These are phyloP conservation scores for Caenorhabditis sulstoni DNA, from an alignment of 2,888 invertebrate genomes.

Conservation along the genomic window DNA sequence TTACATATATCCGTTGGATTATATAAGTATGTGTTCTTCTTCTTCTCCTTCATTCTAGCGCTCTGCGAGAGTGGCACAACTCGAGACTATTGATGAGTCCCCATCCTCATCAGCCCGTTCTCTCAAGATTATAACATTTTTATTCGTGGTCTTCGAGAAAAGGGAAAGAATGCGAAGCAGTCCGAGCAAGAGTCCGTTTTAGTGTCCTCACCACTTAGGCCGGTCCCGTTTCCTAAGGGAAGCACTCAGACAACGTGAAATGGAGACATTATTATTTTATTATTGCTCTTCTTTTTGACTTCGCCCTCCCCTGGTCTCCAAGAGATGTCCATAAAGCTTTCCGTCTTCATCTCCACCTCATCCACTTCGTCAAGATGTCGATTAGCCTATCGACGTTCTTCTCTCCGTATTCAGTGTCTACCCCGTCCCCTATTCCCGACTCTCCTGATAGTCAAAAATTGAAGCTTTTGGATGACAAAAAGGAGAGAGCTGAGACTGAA, in stretches of 20 bases:
- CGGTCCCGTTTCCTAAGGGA: no score
- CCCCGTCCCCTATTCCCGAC: conserved; percentile 1
- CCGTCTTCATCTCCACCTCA: neutral
- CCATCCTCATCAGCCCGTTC: no score
- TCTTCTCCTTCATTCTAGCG: neutral
- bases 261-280: conserved; percentile 2
- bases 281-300: conserved; percentile 1
- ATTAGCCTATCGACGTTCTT: neutral
- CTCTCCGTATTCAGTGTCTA: neutral
- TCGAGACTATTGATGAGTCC: no score
- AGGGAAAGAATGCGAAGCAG: no score
- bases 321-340: neutral
- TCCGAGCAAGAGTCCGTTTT: no score
- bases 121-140: no score
- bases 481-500: no score
- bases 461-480: no score
- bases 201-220: no score
- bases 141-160: no score
- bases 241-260: no score
- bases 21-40: neutral
- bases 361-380: no score
- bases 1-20: conserved; percentile 9
- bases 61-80: neutral
- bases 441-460: neutral
- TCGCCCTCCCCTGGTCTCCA: neutral